phyloP scores from a whole-genome alignment of 2,113 vertebrate genomes.

The Zapornia atra region DNA sequence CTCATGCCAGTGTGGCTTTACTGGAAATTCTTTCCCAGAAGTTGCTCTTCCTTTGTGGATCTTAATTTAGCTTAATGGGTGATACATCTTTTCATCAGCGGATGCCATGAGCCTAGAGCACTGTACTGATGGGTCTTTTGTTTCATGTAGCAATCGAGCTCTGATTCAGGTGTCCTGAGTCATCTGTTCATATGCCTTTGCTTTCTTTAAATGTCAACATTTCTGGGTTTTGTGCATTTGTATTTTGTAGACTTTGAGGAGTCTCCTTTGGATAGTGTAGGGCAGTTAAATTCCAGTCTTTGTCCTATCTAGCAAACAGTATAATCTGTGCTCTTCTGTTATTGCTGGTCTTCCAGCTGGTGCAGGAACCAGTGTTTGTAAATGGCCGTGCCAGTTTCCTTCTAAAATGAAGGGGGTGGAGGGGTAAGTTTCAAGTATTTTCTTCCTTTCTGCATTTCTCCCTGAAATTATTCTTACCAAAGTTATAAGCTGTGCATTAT shows the following conservation, averaged over 20 bases:
- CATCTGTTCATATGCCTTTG: background rate
- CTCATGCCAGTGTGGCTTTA: background rate
- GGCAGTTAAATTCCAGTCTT: background rate
- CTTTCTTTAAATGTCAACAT: background rate
- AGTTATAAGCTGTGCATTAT: background rate
- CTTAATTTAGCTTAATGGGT: background rate
- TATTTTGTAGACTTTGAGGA: background rate
- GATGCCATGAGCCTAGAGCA: background rate
- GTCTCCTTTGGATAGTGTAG: background rate
- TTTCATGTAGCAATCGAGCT: background rate
- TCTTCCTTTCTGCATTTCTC: background rate
- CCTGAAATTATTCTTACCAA: background rate
- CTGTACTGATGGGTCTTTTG: background rate
- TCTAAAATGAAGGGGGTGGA: background rate
- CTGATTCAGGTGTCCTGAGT: background rate
- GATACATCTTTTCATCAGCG: background rate
- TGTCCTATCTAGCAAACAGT: background rate
- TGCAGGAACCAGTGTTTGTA: background rate
- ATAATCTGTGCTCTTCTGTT: background rate
- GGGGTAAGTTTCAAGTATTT: background rate
- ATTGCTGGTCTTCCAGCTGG: background rate
- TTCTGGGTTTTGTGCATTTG: background rate
- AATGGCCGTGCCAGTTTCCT: background rate
- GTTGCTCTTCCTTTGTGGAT: background rate
- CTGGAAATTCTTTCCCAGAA: slow-evolving; percentile 6